Evolutionary conservation across 92 coral and sea anemone genomes (phyloP), one percentile per base, ranked within the genome.

Genomic region (Zoanthus gigantus): DNA sequence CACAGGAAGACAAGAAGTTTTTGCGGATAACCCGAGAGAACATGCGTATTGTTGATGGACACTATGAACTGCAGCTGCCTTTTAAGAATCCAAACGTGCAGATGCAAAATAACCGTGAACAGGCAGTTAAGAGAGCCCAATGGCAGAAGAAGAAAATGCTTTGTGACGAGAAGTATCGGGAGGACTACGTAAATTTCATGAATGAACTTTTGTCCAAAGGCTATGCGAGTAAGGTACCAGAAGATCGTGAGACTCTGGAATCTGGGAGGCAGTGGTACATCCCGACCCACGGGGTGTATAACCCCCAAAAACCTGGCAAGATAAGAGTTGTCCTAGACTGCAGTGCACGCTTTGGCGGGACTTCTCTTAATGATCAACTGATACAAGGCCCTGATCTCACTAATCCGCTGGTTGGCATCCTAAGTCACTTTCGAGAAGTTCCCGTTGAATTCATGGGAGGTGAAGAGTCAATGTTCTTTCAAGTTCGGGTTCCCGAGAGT

Each of bases 271-370:
- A 23, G 52, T 90, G 90, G 90, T 79, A 90, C 52, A 80, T 80
- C 71, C 89, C 92, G 11, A 89, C 86, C 29, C 90, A 89, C 56
- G 86, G 89, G 34, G 67, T 90, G 54, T 90, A 90, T 34, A 89
- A 89, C 48, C 89, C 92, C 1, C 52, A 69, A 4, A 89, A 84
- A 42, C 92, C 94, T 5, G 82, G 32, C 6, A 85, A 89, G 48
- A 84, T 88, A 75, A 50, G 93, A 72, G 91, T 92, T 0, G 93
- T 92, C 9, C 89, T 92, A 63, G 93, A 92, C 78, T 92, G 92
- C 75, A 89, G 92, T 11, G 88, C 87, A 8, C 88, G 79, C 76
- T 73, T 56, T 17, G 76, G 66, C 53, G 90, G 90, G 45, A 78
- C 78, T 28, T 86, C 93, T 44, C 82, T 90, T 23, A 86, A 90